phyloP scores from a whole-genome alignment of 2,113 vertebrate species.

The Bos taurus region DNA sequence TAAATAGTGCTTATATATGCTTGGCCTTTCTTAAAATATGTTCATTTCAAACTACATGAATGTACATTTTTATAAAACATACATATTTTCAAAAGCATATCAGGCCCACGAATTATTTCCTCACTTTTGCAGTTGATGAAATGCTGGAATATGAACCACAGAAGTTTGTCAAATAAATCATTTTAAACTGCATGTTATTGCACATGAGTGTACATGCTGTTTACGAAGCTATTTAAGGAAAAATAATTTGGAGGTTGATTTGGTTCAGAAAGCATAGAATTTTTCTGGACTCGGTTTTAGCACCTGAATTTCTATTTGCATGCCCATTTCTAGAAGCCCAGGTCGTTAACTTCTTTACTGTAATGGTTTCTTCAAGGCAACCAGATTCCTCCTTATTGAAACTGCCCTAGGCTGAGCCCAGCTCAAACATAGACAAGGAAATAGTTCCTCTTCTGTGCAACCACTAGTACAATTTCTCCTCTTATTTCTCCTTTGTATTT shows the following conservation, averaged over 20 bases:
- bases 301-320: background rate
- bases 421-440: background rate
- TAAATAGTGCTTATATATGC: conserved; percentile 47
- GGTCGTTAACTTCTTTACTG: background rate
- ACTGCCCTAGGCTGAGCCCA: background rate
- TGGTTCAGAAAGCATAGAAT: background rate
- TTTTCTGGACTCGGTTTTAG: background rate
- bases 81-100: conserved; percentile 55
- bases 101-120: conserved; percentile 48
- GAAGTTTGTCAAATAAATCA: conserved; percentile 42
- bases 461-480: background rate
- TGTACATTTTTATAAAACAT: conserved; percentile 58
- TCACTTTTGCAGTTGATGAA: conserved; percentile 35
- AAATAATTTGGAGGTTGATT: background rate
- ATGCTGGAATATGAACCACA: conserved; percentile 40
- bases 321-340: background rate
- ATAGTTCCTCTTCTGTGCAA: background rate
- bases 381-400: background rate
- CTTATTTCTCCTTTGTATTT: background rate
- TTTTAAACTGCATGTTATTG: conserved; percentile 22
- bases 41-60: conserved; percentile 53
- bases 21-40: conserved; percentile 48
- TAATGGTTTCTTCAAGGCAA: background rate
- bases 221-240: background rate
- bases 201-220: background rate